phyloP scores from a whole-genome alignment of 2,113 vertebrate genomes.

The Sinocyclocheilus rhinocerous region DNA sequence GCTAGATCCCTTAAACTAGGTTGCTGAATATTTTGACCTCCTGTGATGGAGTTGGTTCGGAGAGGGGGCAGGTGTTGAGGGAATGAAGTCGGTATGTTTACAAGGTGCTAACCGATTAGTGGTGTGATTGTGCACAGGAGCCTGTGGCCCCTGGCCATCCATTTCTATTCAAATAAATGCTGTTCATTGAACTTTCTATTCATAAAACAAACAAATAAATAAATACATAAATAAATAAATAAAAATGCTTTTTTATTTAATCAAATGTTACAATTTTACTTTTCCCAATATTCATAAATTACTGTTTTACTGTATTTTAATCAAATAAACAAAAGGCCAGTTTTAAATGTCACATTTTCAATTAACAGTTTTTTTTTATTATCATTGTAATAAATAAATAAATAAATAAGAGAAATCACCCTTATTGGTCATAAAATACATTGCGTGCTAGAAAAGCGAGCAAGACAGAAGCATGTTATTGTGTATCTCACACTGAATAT shows the following conservation, averaged over 20 bases:
- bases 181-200: no score
- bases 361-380: no score
- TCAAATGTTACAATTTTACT: no score
- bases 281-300: no score
- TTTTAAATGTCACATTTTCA: background rate
- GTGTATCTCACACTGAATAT: background rate
- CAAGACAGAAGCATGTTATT: background rate
- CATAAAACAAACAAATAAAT: no score
- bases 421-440: no score
- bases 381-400: no score
- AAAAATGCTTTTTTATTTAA: no score
- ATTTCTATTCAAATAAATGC: background rate
- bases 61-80: background rate
- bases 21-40: constrained; percentile 22
- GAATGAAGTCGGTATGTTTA: constrained; percentile 48
- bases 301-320: no score
- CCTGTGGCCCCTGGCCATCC: constrained; percentile 40
- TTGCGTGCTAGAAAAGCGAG: background rate
- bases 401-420: no score
- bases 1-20: constrained; percentile 1
- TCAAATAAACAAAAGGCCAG: no score
- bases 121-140: constrained; percentile 38
- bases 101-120: constrained; percentile 53
- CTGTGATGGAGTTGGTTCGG: background rate
- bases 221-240: no score